A percentile compares a stretch with the other conserved stretches of the same genome.
These are phyloP conservation scores for Onychomys leucogaster DNA, from an alignment of 2,797 vertebrate genomes.

Conservation along the genomic window DNA sequence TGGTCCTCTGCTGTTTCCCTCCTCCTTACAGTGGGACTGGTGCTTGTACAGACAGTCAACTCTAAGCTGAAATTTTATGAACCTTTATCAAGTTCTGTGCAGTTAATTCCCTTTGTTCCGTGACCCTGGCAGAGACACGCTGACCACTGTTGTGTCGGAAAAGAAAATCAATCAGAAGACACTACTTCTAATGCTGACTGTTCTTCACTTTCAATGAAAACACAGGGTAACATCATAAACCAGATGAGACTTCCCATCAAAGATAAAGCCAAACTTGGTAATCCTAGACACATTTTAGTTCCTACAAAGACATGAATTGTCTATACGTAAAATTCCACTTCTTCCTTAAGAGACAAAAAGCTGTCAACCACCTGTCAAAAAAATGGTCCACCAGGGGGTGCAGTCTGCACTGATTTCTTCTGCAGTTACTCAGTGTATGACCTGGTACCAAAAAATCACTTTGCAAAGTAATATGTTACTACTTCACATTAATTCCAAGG, in stretches of 20 bases:
- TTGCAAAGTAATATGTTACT: slow-evolving; percentile 15
- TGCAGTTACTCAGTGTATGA: neutral
- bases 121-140: neutral
- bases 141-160: neutral
- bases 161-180: slow-evolving; percentile 9
- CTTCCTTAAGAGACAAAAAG: slow-evolving; percentile 27
- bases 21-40: neutral
- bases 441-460: neutral
- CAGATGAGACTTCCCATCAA: neutral
- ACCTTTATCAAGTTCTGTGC: neutral
- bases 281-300: slow-evolving; percentile 3
- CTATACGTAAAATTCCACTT: neutral
- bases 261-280: slow-evolving; percentile 19
- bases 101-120: slow-evolving; percentile 4
- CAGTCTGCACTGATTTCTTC: slow-evolving; percentile 56
- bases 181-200: neutral
- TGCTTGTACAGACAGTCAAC: neutral
- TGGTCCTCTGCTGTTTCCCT: neutral
- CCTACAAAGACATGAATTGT: neutral
- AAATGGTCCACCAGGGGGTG: slow-evolving; percentile 72
- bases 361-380: slow-evolving; percentile 45
- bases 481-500: slow-evolving; percentile 52
- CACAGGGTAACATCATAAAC: neutral
- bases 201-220: slow-evolving; percentile 15
- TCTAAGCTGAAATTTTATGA: neutral